phyloP scores from a whole-genome alignment of 2,113 vertebrate species.

The Phycodurus eques region DNA sequence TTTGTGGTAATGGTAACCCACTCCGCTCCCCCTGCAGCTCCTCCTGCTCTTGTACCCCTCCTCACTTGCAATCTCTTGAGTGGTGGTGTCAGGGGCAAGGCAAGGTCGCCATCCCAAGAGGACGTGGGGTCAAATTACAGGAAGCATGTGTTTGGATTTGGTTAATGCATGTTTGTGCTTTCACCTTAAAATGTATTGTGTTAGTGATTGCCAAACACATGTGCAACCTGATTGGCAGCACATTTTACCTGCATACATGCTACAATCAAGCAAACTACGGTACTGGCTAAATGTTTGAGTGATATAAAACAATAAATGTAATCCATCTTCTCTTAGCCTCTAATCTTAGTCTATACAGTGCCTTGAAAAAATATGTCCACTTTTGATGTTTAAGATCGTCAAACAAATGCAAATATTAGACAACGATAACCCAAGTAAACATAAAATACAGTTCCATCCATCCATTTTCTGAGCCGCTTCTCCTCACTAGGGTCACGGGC shows the following conservation, averaged over 20 bases:
- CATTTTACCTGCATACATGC: background rate
- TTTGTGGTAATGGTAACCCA: background rate
- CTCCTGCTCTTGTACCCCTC: conserved; percentile 5
- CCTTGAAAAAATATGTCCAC: no score
- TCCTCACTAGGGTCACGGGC: no score
- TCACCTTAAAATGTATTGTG: conserved; percentile 19
- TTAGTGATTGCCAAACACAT: conserved; percentile 7
- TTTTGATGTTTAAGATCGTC: no score
- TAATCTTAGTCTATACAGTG: background rate
- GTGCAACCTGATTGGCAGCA: background rate
- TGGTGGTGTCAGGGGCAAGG: conserved; percentile 32
- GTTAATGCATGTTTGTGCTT: conserved; percentile 25
- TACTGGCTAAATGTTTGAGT: background rate
- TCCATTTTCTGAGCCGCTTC: no score
- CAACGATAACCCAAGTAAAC: no score
- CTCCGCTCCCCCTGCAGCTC: background rate
- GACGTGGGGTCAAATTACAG: conserved; percentile 36
- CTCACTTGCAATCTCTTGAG: conserved; percentile 27
- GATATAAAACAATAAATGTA: background rate
- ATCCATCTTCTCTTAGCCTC: background rate
- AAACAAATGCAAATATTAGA: no score
- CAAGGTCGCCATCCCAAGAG: conserved; percentile 30
- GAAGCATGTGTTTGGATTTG: conserved; percentile 30
- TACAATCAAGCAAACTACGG: background rate
- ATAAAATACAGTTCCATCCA: no score